A percentile compares a stretch with the other conserved stretches of the same genome.
Conservation (phyloP, 2,113 vertebrate genomes). For the Tamias sibiricus region DNA sequence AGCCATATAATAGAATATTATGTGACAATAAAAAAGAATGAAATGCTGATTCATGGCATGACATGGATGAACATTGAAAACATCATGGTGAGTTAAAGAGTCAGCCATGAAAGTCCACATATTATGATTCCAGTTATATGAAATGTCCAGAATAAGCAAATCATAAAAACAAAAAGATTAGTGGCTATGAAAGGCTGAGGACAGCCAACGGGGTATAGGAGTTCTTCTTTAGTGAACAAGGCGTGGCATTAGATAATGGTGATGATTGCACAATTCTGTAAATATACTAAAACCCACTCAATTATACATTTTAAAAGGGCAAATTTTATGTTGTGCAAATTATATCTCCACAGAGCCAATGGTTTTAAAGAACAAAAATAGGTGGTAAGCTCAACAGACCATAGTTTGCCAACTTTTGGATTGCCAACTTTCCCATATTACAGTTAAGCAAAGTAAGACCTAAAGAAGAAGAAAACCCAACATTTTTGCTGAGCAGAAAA, state of each 20-base stretch:
- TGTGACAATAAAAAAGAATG: not conserved
- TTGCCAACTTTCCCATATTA: conserved; percentile 19
- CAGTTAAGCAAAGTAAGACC: not conserved
- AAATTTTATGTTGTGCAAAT: not conserved
- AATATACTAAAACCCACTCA: not conserved
- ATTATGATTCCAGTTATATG: not conserved
- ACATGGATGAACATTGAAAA: not conserved
- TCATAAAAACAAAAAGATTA: not conserved
- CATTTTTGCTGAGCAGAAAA: not conserved
- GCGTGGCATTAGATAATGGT: not conserved
- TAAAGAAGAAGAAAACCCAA: not conserved
- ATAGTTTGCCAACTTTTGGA: not conserved
- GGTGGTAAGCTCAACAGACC: not conserved
- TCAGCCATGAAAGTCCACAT: not conserved
- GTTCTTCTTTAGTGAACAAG: not conserved
- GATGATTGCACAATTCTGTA: not conserved
- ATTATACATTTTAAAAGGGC: not conserved
- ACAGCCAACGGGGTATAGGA: not conserved
- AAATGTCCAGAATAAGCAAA: not conserved
- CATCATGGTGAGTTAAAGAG: not conserved
- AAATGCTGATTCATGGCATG: not conserved
- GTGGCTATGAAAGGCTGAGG: not conserved
- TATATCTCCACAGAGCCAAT: not conserved
- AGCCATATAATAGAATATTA: not conserved
- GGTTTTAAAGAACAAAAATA: conserved; percentile 34